Conservation (phyloP, 2,797 vertebrate species). For the Picus viridis region DNA sequence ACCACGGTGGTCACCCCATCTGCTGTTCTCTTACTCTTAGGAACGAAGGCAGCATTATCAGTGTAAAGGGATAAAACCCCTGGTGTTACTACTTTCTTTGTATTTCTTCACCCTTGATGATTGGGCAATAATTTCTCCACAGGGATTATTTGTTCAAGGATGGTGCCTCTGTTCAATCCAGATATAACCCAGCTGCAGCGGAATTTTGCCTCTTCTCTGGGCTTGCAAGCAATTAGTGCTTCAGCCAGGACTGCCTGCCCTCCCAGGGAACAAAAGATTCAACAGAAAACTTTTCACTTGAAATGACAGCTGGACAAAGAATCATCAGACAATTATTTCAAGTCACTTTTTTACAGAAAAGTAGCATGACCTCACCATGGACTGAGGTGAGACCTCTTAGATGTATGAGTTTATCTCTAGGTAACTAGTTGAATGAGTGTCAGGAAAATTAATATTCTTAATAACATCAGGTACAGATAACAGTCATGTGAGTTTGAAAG, state of each 20-base stretch:
- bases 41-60: not conserved
- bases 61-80: slow-evolving; percentile 34
- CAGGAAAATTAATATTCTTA: not conserved
- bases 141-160: slow-evolving; percentile 45
- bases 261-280: slow-evolving; percentile 35
- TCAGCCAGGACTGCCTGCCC: not conserved
- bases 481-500: not conserved
- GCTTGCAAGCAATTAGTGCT: slow-evolving; percentile 11
- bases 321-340: not conserved
- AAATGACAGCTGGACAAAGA: slow-evolving; percentile 31
- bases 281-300: not conserved
- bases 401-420: not conserved
- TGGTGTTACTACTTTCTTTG: slow-evolving; percentile 21
- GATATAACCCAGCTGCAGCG: not conserved
- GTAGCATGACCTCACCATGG: not conserved
- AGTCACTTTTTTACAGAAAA: not conserved
- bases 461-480: not conserved
- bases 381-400: not conserved
- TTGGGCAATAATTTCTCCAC: slow-evolving; percentile 33
- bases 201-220: slow-evolving; percentile 23
- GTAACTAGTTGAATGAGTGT: not conserved
- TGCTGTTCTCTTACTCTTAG: not conserved
- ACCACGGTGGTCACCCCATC: not conserved
- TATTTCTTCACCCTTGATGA: slow-evolving; percentile 29
- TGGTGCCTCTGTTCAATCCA: slow-evolving; percentile 15